phyloP scores from a whole-genome alignment of 2,888 invertebrate genomes.

The Dexiosoma caninum region DNA sequence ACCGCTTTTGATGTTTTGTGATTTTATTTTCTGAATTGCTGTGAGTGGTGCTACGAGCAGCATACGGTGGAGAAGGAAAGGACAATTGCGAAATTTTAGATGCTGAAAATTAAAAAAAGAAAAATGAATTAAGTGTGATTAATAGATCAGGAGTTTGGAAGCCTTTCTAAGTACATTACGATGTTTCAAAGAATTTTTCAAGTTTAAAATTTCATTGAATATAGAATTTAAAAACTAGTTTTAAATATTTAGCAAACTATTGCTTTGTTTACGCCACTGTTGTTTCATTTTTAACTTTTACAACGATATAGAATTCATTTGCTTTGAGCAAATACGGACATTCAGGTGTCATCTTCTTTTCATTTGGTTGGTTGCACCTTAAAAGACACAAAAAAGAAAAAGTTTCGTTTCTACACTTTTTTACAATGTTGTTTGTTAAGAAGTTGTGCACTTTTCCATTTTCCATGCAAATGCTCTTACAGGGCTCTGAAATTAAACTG shows the following conservation, averaged over 20 bases:
- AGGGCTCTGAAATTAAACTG: neutral
- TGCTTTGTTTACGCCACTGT: no score
- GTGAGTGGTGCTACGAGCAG: neutral
- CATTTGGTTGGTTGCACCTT: slow-evolving; percentile 56
- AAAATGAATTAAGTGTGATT: no score
- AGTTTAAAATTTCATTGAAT: no score
- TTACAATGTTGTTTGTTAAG: neutral
- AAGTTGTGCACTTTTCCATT: slow-evolving; percentile 50
- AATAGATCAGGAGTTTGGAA: no score
- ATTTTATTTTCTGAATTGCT: neutral
- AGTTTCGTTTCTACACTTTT: neutral
- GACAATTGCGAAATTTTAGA: no score
- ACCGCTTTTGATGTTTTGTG: slow-evolving; percentile 46
- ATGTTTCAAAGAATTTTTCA: no score
- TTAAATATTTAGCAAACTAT: no score
- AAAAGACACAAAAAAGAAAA: slow-evolving; percentile 26
- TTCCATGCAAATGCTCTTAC: slow-evolving; percentile 45
- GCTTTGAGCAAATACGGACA: slow-evolving; percentile 35
- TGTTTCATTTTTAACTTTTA: neutral
- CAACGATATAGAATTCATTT: slow-evolving; percentile 6
- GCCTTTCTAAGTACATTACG: no score
- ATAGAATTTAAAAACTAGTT: no score
- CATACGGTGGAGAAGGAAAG: no score
- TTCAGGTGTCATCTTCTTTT: slow-evolving; percentile 52
- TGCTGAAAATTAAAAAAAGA: no score